phyloP scores from a whole-genome alignment of 2,888 invertebrate species.

The Noctua janthina region DNA sequence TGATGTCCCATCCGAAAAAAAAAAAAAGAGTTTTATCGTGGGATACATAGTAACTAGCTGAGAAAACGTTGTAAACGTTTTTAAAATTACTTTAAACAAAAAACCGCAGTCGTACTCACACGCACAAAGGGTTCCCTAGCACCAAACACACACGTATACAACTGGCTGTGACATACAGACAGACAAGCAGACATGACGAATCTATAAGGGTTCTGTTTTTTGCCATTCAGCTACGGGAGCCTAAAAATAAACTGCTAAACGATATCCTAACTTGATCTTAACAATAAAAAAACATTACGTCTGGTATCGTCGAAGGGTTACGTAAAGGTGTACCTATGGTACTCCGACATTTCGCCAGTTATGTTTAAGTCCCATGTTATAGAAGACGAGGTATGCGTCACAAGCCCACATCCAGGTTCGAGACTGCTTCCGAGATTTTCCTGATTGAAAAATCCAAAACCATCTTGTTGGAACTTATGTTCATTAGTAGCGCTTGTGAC shows the following conservation, averaged over 20 bases:
- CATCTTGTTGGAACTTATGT: not conserved
- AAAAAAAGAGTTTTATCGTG: constrained; percentile 25
- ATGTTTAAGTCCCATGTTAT: not conserved
- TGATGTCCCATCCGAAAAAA: too few species aligned
- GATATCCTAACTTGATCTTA: not conserved
- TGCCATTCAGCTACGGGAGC: too few species aligned
- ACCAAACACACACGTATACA: too few species aligned
- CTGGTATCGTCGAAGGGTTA: not conserved
- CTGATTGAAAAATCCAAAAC: not conserved
- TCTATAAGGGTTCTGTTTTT: too few species aligned
- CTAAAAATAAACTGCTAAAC: not conserved
- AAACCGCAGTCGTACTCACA: not conserved
- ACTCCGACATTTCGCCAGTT: not conserved
- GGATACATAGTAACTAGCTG: not conserved
- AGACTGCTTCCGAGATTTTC: not conserved
- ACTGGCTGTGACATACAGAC: too few species aligned
- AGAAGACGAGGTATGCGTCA: not conserved
- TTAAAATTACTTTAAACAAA: not conserved
- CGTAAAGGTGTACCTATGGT: not conserved
- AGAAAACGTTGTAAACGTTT: not conserved
- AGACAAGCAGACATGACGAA: too few species aligned
- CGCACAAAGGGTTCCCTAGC: too few species aligned
- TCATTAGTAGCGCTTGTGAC: not conserved
- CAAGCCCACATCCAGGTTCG: not conserved
- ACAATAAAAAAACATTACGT: not conserved